phyloP scores from a whole-genome alignment of 2,888 invertebrate species.

The Furcula furcula region DNA sequence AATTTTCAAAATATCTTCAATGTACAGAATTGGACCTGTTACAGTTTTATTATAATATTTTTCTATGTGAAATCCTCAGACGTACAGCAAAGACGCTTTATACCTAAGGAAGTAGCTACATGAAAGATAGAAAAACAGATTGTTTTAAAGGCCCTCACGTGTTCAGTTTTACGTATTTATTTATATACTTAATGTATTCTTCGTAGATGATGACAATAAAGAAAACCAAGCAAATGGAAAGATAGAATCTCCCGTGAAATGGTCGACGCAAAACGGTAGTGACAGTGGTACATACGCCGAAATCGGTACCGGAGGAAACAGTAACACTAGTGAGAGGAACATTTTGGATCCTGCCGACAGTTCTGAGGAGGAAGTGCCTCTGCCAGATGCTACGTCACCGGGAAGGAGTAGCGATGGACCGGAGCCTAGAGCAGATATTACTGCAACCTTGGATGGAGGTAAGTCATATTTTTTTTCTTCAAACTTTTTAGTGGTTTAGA shows the following conservation, averaged over 20 bases:
- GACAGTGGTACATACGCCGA: constrained; percentile 79
- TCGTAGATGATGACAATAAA: constrained; percentile 72
- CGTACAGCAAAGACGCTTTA: no score
- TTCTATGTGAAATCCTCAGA: no score
- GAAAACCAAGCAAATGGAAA: constrained; percentile 76
- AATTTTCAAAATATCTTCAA: no score
- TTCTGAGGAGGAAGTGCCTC: constrained; percentile 73
- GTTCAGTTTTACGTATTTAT: no score
- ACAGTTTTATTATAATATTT: no score
- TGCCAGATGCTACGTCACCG: constrained; percentile 73
- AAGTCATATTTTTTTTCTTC: no score
- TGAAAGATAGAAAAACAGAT: no score
- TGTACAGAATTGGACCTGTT: no score
- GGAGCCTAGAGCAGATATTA: constrained; percentile 73
- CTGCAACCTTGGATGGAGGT: constrained; percentile 72
- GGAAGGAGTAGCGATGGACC: constrained; percentile 76
- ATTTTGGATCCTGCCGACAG: constrained; percentile 75
- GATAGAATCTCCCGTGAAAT: constrained; percentile 71
- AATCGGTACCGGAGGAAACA: constrained; percentile 70
- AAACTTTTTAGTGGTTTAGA: no score
- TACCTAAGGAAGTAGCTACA: no score
- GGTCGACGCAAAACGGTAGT: constrained; percentile 74
- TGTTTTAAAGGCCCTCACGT: no score
- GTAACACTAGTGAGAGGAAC: constrained; percentile 70
- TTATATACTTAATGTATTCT: no score